A percentile compares a stretch with the other conserved stretches of the same genome.
Conservation (phyloP, 2,888 invertebrate species). For the Drosophila ezoana region DNA sequence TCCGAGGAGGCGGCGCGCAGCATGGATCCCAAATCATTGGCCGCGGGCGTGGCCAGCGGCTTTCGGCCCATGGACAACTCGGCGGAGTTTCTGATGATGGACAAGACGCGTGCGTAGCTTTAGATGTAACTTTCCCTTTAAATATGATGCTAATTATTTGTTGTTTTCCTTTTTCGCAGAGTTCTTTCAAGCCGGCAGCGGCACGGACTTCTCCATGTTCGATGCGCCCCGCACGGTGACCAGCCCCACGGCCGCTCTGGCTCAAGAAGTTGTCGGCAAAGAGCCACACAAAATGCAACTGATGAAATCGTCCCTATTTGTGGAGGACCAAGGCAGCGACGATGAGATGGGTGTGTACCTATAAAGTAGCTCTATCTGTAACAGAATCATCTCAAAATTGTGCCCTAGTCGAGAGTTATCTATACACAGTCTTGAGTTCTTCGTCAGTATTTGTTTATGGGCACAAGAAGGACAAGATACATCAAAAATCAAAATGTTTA, state of each 20-base stretch:
- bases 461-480: no score
- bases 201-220: conserved; percentile 75
- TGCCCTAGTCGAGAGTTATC: no score
- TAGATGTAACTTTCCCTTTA: rapidly evolving
- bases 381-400: not conserved
- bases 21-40: conserved; percentile 72
- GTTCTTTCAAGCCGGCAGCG: conserved; percentile 73
- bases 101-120: conserved; percentile 79
- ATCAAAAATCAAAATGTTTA: no score
- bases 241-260: conserved; percentile 88
- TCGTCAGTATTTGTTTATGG: no score
- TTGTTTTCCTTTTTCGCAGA: conserved; percentile 52
- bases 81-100: conserved; percentile 80
- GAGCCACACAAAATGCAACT: conserved; percentile 90
- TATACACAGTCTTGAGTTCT: no score
- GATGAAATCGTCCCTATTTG: conserved; percentile 92
- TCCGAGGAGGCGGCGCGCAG: conserved; percentile 72
- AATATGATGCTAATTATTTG: not conserved
- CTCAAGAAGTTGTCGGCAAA: conserved; percentile 87
- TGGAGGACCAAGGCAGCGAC: conserved; percentile 78
- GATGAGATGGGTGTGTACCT: conserved; percentile 70
- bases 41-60: conserved; percentile 48
- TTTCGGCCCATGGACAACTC: conserved; percentile 78
- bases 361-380: not conserved
- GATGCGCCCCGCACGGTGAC: conserved; percentile 74